These are phyloP conservation scores for Thalpophila matura DNA, from an alignment of 2,888 invertebrate genomes.

Conservation along the genomic window DNA sequence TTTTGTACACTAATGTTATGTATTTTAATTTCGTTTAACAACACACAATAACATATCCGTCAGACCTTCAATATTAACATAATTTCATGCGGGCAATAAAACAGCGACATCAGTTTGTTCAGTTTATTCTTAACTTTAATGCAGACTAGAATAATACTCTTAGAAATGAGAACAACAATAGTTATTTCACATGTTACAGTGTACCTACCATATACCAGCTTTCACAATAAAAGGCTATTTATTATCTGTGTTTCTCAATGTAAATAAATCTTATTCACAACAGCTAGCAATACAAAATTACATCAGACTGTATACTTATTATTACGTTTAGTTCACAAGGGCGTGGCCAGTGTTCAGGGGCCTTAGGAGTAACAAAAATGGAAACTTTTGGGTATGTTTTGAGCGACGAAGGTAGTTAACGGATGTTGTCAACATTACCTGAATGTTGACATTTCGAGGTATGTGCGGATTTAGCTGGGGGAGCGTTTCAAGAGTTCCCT, in stretches of 20 bases:
- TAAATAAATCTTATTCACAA: conserved; percentile 91
- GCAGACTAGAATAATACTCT: conserved; percentile 91
- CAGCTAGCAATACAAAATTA: conserved; percentile 90
- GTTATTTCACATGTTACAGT: conserved; percentile 90
- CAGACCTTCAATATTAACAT: conserved; percentile 18
- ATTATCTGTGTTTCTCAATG: conserved; percentile 88
- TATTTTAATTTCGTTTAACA: too few species aligned
- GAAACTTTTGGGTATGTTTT: conserved; percentile 40
- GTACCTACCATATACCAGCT: conserved; percentile 89
- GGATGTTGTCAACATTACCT: conserved; percentile 10
- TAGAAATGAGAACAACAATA: conserved; percentile 91
- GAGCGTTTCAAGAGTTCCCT: too few species aligned
- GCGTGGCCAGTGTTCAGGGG: conserved; percentile 68
- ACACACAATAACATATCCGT: not conserved
- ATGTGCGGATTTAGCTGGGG: conserved; percentile 22
- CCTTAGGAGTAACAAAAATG: conserved; percentile 32
- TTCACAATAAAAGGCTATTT: conserved; percentile 89
- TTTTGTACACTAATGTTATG: too few species aligned
- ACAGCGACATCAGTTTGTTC: conserved; percentile 82
- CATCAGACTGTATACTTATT: conserved; percentile 82
- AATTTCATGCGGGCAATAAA: conserved; percentile 64
- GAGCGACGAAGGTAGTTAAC: conserved; percentile 33
- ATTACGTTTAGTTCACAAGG: conserved; percentile 63
- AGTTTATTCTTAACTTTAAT: conserved; percentile 91
- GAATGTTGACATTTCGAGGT: conserved; percentile 2